phyloP scores from a whole-genome alignment of 2,113 vertebrate genomes.

The Crypturellus undulatus region DNA sequence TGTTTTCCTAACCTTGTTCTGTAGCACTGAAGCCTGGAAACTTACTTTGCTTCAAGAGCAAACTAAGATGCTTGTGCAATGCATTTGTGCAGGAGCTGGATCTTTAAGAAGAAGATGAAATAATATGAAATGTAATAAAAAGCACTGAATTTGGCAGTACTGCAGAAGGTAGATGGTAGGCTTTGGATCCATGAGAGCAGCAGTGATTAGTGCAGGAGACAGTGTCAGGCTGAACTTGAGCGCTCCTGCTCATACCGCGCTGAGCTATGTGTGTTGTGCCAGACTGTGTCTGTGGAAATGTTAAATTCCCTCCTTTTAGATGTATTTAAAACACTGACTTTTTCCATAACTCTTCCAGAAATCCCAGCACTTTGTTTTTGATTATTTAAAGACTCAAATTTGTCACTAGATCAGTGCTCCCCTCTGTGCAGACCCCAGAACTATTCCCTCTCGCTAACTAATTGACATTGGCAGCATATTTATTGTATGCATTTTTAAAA shows the following conservation, averaged over 20 bases:
- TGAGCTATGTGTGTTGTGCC: background rate
- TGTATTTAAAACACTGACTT: background rate
- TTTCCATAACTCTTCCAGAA: background rate
- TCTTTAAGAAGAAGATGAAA: constrained; percentile 5
- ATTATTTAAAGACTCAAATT: background rate
- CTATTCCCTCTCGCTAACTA: background rate
- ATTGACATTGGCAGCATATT: background rate
- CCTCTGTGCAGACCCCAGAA: background rate
- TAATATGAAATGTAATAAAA: constrained; percentile 5
- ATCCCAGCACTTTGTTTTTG: background rate
- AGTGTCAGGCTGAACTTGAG: background rate
- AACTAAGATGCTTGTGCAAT: background rate
- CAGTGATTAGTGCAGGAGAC: background rate
- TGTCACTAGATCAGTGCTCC: background rate
- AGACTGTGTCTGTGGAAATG: background rate
- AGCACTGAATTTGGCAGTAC: background rate
- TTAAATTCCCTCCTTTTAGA: background rate
- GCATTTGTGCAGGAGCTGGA: background rate
- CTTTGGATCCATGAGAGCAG: background rate
- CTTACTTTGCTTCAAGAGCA: constrained; percentile 33
- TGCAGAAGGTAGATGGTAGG: background rate
- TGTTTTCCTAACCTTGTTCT: constrained; percentile 33
- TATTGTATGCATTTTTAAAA: background rate
- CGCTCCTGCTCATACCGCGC: background rate
- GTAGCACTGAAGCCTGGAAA: constrained; percentile 27